Percentiles rank a stretch among this genome's conserved stretches.
Conservation (phyloP, 2,113 vertebrate species). For the Laticauda colubrina region DNA sequence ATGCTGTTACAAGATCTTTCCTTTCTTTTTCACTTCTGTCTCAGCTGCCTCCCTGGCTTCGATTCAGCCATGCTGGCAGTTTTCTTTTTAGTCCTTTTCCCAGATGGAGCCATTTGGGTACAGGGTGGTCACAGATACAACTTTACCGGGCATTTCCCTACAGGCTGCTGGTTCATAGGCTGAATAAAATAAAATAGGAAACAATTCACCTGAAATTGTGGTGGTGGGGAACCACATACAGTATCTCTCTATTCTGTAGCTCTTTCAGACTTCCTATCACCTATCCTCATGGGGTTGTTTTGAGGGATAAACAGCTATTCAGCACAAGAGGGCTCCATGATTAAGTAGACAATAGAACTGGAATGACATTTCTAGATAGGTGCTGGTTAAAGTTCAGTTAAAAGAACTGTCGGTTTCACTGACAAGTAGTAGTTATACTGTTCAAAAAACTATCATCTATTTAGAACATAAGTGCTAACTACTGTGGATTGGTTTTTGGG, state of each 20-base stretch:
- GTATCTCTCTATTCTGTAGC: not conserved
- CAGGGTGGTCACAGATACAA: not conserved
- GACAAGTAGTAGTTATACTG: conserved; percentile 96
- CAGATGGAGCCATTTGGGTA: not conserved
- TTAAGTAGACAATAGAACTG: conserved; percentile 79
- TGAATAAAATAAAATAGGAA: not conserved
- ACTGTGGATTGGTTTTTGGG: conserved; percentile 84
- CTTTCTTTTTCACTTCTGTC: too few species aligned
- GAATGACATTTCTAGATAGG: conserved; percentile 89
- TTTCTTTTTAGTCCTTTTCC: not conserved
- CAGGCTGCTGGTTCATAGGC: not conserved
- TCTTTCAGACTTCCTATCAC: not conserved
- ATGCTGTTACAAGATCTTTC: too few species aligned
- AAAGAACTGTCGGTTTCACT: conserved; percentile 86
- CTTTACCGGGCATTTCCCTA: not conserved
- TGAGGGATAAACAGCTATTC: not conserved
- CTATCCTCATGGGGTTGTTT: not conserved
- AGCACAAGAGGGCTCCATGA: not conserved
- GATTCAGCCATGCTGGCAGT: too few species aligned
- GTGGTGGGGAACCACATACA: not conserved
- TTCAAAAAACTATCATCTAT: conserved; percentile 93
- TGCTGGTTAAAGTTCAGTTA: conserved; percentile 88
- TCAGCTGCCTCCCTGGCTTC: too few species aligned
- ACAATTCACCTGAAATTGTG: not conserved
- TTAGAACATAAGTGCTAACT: conserved; percentile 95